Base-by-base conservation (phyloP, 23 tunicate genomes). In the Ciona savignyi region DNA sequence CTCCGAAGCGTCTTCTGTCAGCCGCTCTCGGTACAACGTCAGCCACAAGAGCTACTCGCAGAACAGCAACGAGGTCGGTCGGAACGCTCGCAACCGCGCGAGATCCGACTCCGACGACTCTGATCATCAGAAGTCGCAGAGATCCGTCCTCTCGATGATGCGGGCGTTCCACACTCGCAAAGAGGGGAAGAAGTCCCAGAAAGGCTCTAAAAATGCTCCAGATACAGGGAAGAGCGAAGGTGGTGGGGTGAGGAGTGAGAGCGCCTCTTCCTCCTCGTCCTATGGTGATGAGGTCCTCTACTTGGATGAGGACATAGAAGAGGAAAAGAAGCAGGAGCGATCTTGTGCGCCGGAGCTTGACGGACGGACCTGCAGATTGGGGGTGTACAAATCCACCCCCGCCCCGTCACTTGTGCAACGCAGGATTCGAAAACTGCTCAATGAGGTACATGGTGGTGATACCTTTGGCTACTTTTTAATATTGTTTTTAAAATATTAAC, bases 131-230 rank as follows among this genome's bases (percentile, higher is more conserved):
- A 82, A 82, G 49, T 64, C 85, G 0, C 85, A 81, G 48, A 69
- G 87, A 28, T 82, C 87, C 4, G 87, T 82, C 29, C 65, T 82
- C 64, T 82, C 87, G 24, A 82, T 82, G 87, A 70, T 82, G 64
- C 42, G 80, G 65, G 87, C 70, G 25, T 76, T 82, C 31, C 80
- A 76, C 25, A 35, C 49, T 1, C 27, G 67, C 75, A 67, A 75
- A 35, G 87, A 82, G 3, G 69, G 70, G 30, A 82, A 75, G 42
- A 82, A 68, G 62, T 34, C 87, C 15, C 31, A 70, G 56, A 65
- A 23, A 25, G 22, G 28, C 67, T 11, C 23, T 23, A 63, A 63
- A 63, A 63, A 63, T 25, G 6, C 24, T n/a, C 26, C 67, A 22
- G 56, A 42, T 42, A 15, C 56, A 42, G 15, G 56, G 11, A 42